Evolutionary conservation across 2,113 vertebrate genomes (phyloP).

Genomic region (Herpailurus yagouaroundi): DNA sequence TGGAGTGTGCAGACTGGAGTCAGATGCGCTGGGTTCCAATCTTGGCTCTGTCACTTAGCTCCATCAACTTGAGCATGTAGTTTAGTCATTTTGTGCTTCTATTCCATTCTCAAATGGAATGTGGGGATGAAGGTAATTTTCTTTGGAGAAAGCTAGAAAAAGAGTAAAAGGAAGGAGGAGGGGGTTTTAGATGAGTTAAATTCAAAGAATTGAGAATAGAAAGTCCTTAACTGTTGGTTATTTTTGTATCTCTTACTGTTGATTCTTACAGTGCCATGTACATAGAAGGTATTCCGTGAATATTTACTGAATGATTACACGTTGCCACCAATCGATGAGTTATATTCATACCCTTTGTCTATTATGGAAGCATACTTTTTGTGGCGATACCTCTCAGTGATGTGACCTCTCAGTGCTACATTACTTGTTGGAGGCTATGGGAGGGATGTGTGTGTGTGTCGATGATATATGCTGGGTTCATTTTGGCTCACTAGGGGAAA

Average conservation of each 20-base stretch:
- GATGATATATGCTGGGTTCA: neutral
- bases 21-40: neutral
- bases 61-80: neutral
- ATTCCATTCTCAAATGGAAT: neutral
- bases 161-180: neutral
- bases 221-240: neutral
- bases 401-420: neutral
- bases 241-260: neutral
- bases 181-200: neutral
- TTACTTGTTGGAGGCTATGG: neutral
- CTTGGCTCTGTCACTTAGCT: neutral
- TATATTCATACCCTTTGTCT: neutral
- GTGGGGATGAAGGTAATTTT: neutral
- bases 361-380: neutral
- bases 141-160: neutral
- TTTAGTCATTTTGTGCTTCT: neutral
- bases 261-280: neutral
- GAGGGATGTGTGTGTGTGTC: neutral
- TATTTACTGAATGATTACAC: neutral
- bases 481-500: slow-evolving; percentile 44
- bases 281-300: neutral
- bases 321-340: neutral
- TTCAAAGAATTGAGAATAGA: neutral
- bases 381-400: neutral
- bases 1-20: too few relatives aligned